Conservation (phyloP, 2,888 invertebrate species). For the Sarcophaga subvicina region DNA sequence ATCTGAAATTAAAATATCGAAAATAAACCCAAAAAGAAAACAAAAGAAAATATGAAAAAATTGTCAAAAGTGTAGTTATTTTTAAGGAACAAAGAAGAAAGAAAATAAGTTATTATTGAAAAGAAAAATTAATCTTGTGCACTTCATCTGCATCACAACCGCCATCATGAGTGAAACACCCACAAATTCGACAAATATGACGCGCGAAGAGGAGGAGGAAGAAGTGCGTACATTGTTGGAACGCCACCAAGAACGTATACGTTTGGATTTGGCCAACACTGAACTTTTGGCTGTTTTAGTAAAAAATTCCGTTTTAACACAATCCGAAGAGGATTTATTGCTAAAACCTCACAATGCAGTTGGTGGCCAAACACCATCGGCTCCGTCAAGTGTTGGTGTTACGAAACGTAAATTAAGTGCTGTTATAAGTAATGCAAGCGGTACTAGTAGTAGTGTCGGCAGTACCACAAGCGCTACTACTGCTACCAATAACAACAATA, state of each 20-base stretch:
- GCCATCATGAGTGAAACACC: conserved; percentile 57
- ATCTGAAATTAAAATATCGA: conserved; percentile 16
- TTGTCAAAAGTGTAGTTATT: conserved; percentile 10
- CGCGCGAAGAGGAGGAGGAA: conserved; percentile 81
- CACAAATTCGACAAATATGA: conserved; percentile 74
- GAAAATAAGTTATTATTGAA: neutral
- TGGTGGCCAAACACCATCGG: conserved; percentile 71
- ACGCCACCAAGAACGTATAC: conserved; percentile 85
- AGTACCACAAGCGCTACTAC: conserved; percentile 66
- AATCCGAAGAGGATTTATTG: conserved; percentile 84
- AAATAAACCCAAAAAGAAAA: conserved; percentile 1
- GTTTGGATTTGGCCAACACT: conserved; percentile 85
- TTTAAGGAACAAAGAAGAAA: neutral
- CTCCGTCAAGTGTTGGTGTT: conserved; percentile 75
- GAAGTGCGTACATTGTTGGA: conserved; percentile 85
- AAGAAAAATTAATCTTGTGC: neutral
- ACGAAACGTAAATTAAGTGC: conserved; percentile 78
- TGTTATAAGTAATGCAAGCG: conserved; percentile 75
- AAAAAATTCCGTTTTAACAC: conserved; percentile 85
- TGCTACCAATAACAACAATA: conserved; percentile 62
- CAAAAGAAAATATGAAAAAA: conserved; percentile 23
- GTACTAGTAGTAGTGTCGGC: conserved; percentile 70
- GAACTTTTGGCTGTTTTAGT: conserved; percentile 85
- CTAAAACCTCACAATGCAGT: conserved; percentile 74
- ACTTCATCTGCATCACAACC: neutral